Conservation (phyloP, 2,113 vertebrate species). For the Oryzias celebensis region DNA sequence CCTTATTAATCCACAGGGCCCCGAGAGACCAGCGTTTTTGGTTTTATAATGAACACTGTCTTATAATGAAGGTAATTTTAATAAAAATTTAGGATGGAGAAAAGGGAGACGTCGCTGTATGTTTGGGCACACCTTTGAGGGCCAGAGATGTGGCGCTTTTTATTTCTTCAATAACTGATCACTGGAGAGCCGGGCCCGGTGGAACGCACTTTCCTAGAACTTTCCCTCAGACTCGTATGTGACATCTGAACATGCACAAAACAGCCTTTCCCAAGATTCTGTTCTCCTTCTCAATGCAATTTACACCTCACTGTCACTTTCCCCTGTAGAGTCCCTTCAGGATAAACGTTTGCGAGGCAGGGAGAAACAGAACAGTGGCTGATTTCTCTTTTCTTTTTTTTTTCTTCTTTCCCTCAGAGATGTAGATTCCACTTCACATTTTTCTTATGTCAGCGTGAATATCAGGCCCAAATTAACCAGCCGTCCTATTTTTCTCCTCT, state of each 20-base stretch:
- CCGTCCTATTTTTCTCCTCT: slow-evolving; percentile 65
- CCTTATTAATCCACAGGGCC: slow-evolving; percentile 84
- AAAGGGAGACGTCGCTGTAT: slow-evolving; percentile 56
- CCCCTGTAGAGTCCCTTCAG: slow-evolving; percentile 56
- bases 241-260: slow-evolving; percentile 35
- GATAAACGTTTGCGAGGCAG: slow-evolving; percentile 36
- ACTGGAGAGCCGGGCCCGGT: slow-evolving; percentile 42
- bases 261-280: slow-evolving; percentile 29
- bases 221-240: slow-evolving; percentile 28
- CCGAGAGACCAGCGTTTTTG: slow-evolving; percentile 79
- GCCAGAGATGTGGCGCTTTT: slow-evolving; percentile 59
- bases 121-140: slow-evolving; percentile 68
- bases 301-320: slow-evolving; percentile 68
- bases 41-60: slow-evolving; percentile 82
- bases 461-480: slow-evolving; percentile 69
- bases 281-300: slow-evolving; percentile 57
- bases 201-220: slow-evolving; percentile 41
- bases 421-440: slow-evolving; percentile 36
- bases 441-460: slow-evolving; percentile 42
- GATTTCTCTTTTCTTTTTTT: slow-evolving; percentile 39
- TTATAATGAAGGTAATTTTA: slow-evolving; percentile 85
- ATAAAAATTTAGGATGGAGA: slow-evolving; percentile 75
- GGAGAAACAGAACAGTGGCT: slow-evolving; percentile 34
- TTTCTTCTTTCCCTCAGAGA: slow-evolving; percentile 17
- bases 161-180: slow-evolving; percentile 68